phyloP scores from a whole-genome alignment of 2,797 vertebrate species.

The Microctenopoma lineatum region DNA sequence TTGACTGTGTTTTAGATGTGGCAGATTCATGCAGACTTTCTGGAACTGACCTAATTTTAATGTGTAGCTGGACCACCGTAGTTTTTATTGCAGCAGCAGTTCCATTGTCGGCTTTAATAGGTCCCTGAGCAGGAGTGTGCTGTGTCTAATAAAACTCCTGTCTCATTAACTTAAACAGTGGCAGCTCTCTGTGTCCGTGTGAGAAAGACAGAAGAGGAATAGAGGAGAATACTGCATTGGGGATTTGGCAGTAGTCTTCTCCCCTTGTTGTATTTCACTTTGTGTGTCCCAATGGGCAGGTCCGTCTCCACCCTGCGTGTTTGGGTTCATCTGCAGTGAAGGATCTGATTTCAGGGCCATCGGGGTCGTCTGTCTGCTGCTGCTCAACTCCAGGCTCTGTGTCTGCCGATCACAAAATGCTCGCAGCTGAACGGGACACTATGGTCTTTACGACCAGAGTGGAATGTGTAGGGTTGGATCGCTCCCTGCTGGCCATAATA shows the following conservation, averaged over 20 bases:
- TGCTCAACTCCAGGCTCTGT: constrained; percentile 58
- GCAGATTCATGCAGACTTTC: constrained; percentile 35
- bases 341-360: constrained; percentile 83
- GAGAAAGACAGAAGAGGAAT: constrained; percentile 49
- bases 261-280: constrained; percentile 74
- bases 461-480: constrained; percentile 21
- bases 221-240: constrained; percentile 65
- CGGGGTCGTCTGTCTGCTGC: constrained; percentile 70
- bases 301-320: constrained; percentile 77
- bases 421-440: constrained; percentile 35
- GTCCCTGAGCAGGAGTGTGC: constrained; percentile 48
- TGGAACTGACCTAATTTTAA: constrained; percentile 54
- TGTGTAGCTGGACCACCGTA: constrained; percentile 34
- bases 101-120: constrained; percentile 57
- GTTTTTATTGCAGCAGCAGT: constrained; percentile 47
- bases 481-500: constrained; percentile 64
- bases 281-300: constrained; percentile 71
- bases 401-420: constrained; percentile 59
- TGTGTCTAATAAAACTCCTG: constrained; percentile 60
- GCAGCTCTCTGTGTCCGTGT: constrained; percentile 37
- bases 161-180: constrained; percentile 64
- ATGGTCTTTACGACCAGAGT: neutral
- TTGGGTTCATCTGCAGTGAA: constrained; percentile 85
- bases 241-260: constrained; percentile 62
- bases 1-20: constrained; percentile 45